These are phyloP conservation scores for Coranthus polyacanthus DNA, from an alignment of 2,797 vertebrate species.

Conservation along the genomic window DNA sequence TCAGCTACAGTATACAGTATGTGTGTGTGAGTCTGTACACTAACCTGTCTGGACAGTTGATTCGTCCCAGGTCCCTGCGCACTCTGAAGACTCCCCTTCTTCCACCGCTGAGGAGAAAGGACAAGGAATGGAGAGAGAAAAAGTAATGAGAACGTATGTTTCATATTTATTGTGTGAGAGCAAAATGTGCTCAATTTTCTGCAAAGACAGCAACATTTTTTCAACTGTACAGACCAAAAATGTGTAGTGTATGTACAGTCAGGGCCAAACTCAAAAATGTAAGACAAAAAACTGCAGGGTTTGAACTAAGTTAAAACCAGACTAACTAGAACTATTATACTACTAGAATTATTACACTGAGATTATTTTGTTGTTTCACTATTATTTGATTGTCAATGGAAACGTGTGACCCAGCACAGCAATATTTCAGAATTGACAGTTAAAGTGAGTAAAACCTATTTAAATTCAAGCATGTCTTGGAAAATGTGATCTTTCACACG, in stretches of 20 bases:
- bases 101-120: constrained; percentile 87
- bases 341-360: no score
- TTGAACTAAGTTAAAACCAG: no score
- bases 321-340: no score
- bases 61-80: constrained; percentile 93
- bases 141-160: constrained; percentile 21
- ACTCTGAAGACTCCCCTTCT: constrained; percentile 94
- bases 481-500: not conserved
- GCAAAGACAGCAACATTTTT: not conserved
- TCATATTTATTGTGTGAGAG: not conserved
- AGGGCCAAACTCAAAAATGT: not conserved
- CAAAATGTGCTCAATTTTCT: no score
- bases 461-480: not conserved
- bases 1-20: constrained; percentile 6
- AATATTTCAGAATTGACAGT: not conserved
- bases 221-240: not conserved
- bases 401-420: not conserved
- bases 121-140: constrained; percentile 28
- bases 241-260: no score
- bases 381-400: not conserved
- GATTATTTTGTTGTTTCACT: not conserved
- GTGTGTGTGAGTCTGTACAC: constrained; percentile 71
- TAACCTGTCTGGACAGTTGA: constrained; percentile 93
- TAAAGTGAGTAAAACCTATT: not conserved
- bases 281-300: no score